Evolutionary conservation across 2,113 vertebrate species (phyloP), one percentile per base, ranked within the genome.

Genomic region (Pandion haliaetus): DNA sequence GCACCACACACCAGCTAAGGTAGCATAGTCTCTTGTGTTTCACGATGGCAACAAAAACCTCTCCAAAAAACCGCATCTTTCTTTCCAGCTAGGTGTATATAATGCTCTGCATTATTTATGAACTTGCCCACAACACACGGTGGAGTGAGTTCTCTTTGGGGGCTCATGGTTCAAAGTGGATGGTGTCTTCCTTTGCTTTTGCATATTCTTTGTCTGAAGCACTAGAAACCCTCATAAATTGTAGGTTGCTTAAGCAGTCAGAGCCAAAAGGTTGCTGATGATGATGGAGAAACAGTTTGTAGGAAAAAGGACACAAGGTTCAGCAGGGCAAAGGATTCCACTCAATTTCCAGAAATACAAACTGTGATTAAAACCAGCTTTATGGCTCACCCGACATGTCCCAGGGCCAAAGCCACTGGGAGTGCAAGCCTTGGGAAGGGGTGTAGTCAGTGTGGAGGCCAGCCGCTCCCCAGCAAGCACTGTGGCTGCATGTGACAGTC

Each of bases 281-380:
- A 3, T 71, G 71, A 25, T 77, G 70, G 72, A 93, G 58, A 63
- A 92, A 57, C 19, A 9, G 81, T 77, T 87, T 92, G 87, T n/a
- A 77, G 76, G 79, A 83, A 91, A 77, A 12, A 61, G 13, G 32
- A 40, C 38, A 18, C 38, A 32, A 52, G 66, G 71, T 73, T 91
- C 93, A 86, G 66, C 79, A 74, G 45, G 72, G 82, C 69, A 91
- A 91, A 93, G 59, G 70, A 76, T 83, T 90, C 79, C 50, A 70
- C 65, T 94, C 66, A 38, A 76, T 95, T 74, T 84, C 67, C 76
- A 78, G 65, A 97, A 96, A 92, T 86, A 86, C 29, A 79, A 36
- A 3, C 25, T 42, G 62, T 67, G 92, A 96, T 92, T 91, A 74
- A 78, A 89, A 85, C 2, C 65, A 85, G 57, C 62, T 89, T 93